These are phyloP conservation scores for Hydrocynus forskahlii DNA, from an alignment of 2,797 vertebrate species.

Conservation along the genomic window DNA sequence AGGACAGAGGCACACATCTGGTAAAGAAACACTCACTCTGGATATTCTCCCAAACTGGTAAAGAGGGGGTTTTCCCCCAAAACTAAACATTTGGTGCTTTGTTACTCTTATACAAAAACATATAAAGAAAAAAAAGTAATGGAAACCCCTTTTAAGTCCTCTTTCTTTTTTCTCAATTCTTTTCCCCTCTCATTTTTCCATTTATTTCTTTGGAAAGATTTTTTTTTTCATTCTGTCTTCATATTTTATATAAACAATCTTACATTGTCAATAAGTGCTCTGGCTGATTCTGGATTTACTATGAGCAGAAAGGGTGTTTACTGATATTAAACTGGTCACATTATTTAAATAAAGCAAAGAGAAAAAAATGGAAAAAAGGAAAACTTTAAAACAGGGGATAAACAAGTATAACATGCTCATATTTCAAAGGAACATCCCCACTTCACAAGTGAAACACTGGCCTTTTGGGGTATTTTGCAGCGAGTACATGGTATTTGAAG, in stretches of 20 bases:
- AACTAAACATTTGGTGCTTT: constrained; percentile 45
- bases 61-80: constrained; percentile 15
- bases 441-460: background rate
- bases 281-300: constrained; percentile 8
- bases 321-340: constrained; percentile 48
- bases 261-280: constrained; percentile 36
- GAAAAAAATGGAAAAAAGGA: background rate
- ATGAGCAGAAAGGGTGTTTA: background rate
- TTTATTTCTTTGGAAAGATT: constrained; percentile 45
- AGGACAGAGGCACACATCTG: constrained; percentile 5
- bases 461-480: background rate
- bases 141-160: constrained; percentile 55
- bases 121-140: constrained; percentile 4
- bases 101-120: constrained; percentile 44
- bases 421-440: constrained; percentile 10
- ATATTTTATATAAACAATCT: constrained; percentile 69
- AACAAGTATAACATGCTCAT: constrained; percentile 61
- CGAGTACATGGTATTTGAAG: background rate
- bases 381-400: constrained; percentile 44
- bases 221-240: constrained; percentile 60
- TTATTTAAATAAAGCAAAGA: constrained; percentile 55
- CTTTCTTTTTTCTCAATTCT: constrained; percentile 19
- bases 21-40: constrained; percentile 20
- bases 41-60: constrained; percentile 29
- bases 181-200: background rate